A percentile compares a stretch with the other conserved stretches of the same genome.
These are phyloP conservation scores for Melanocharis versteri DNA, from an alignment of 2,113 vertebrate genomes.

Conservation along the genomic window DNA sequence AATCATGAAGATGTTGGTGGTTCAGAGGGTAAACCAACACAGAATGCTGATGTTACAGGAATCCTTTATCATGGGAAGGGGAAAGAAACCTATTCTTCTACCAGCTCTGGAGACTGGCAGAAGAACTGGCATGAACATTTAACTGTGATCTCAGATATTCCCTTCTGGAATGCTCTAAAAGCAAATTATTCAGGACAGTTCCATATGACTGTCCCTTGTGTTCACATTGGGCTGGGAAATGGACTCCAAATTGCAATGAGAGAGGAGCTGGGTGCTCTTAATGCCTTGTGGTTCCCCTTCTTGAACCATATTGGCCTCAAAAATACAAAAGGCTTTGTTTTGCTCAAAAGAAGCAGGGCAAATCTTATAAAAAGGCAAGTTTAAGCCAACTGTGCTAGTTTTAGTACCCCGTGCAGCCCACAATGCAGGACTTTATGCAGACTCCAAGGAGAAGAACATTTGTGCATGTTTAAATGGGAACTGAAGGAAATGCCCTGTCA, in stretches of 20 bases:
- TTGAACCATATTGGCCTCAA: background rate
- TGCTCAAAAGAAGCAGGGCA: background rate
- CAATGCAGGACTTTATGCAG: conserved; percentile 19
- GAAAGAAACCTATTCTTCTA: background rate
- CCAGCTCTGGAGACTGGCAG: background rate
- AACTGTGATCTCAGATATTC: background rate
- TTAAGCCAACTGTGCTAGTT: background rate
- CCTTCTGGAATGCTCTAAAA: background rate
- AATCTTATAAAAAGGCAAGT: background rate
- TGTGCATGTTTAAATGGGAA: background rate
- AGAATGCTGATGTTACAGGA: background rate
- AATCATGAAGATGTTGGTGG: background rate
- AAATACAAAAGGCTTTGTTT: conserved; percentile 32
- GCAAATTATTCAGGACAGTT: background rate
- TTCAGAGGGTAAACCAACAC: background rate
- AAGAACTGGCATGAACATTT: background rate
- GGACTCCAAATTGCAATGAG: background rate
- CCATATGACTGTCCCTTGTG: background rate
- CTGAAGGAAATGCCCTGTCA: background rate
- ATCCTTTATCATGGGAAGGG: background rate
- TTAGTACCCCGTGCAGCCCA: background rate
- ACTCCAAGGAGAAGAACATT: background rate
- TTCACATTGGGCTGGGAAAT: background rate
- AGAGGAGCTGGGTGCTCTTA: background rate
- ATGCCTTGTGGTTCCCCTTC: background rate